Evolutionary conservation across 2,113 vertebrate species (phyloP).

Genomic region (Seriola aureovittata): DNA sequence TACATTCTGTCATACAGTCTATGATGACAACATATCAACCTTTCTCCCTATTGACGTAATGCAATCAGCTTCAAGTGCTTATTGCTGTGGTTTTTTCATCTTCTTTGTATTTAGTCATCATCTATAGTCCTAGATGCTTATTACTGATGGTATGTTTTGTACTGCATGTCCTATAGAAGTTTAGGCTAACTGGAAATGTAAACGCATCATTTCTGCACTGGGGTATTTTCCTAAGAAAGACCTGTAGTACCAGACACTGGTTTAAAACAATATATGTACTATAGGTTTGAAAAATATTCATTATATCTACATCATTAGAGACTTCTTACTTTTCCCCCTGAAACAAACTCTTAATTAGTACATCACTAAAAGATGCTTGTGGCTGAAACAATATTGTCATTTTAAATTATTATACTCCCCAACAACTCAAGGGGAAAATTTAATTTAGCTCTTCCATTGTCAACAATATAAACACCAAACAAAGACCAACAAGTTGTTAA

Average conservation of each 20-base stretch:
- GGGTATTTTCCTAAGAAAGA: not conserved
- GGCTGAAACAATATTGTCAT: not conserved
- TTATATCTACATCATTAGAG: not conserved
- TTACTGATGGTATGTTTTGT: not conserved
- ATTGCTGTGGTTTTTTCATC: not conserved
- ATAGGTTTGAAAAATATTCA: not conserved
- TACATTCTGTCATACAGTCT: too few species aligned
- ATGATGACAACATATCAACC: too few species aligned
- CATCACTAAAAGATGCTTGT: not conserved
- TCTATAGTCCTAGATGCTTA: not conserved
- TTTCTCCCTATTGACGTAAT: not conserved
- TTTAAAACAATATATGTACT: not conserved
- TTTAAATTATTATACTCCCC: not conserved
- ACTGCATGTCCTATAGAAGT: not conserved
- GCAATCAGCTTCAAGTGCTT: not conserved
- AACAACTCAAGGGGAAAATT: not conserved
- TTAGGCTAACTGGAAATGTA: slow-evolving; percentile 7
- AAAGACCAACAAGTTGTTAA: not conserved
- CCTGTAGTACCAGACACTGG: not conserved
- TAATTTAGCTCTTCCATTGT: not conserved
- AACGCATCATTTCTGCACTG: slow-evolving; percentile 12
- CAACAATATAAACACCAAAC: not conserved
- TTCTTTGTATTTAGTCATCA: too few species aligned
- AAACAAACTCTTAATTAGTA: not conserved
- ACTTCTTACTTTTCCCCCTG: not conserved